These are phyloP conservation scores for Hippocampus guttulatus DNA, from an alignment of 2,113 vertebrate genomes.

Conservation along the genomic window DNA sequence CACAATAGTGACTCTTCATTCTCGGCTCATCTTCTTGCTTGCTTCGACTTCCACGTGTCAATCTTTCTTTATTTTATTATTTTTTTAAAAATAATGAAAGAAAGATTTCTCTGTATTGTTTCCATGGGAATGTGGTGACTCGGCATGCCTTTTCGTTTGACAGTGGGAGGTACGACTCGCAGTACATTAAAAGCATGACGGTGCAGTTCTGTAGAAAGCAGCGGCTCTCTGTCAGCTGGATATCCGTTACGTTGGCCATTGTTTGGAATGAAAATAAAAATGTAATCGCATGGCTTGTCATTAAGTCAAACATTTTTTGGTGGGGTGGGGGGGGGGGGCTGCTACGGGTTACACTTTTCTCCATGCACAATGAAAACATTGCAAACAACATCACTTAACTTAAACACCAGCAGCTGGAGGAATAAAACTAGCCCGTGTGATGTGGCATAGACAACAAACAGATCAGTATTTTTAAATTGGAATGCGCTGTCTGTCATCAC, in stretches of 20 bases:
- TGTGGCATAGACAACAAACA: constrained; percentile 57
- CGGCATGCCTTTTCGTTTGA: constrained; percentile 26
- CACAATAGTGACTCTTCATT: background rate
- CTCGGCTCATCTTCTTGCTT: background rate
- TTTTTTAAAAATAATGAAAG: too few relatives aligned
- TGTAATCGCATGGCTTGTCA: background rate
- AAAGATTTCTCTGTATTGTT: background rate
- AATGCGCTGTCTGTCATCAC: constrained; percentile 57
- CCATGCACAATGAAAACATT: constrained; percentile 13
- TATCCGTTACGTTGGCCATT: constrained; percentile 29
- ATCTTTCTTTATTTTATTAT: too few relatives aligned
- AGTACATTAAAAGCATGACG: constrained; percentile 16
- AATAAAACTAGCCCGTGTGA: constrained; percentile 40
- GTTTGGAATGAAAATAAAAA: constrained; percentile 43
- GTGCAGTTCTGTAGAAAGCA: constrained; percentile 25
- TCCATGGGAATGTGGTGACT: constrained; percentile 22
- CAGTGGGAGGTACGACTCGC: constrained; percentile 9
- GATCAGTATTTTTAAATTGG: constrained; percentile 54
- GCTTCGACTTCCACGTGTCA: too few relatives aligned
- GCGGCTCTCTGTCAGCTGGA: constrained; percentile 42
- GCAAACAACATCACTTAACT: constrained; percentile 16
- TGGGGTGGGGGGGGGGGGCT: too few relatives aligned
- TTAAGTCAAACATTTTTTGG: constrained; percentile 11
- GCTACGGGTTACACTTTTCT: constrained; percentile 12
- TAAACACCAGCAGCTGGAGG: constrained; percentile 47